Base-by-base conservation (phyloP, 2,888 invertebrate species). In the Acleris laterana region DNA sequence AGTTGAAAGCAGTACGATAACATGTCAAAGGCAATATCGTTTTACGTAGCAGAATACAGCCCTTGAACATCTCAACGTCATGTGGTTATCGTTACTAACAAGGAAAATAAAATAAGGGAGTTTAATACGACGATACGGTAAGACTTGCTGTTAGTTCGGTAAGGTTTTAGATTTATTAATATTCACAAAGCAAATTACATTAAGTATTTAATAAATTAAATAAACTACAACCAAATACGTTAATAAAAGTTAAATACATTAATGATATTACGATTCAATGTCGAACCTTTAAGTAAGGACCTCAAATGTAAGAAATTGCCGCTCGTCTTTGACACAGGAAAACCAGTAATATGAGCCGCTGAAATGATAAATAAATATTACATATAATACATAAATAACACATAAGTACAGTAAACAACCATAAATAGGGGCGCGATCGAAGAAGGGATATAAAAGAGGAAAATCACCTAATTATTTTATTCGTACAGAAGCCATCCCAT, bases 221-320 rank as follows among this genome's bases (percentile, higher is more conserved):
- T 38, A 38, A 38, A 53, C 32, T 13, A 17, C 53, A 42, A 20
- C n/a, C 42, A 20, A 20, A 19, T 13, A 38, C 19, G 55, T 57
- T 46, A 25, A 60, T 17, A 4, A 2, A 16, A 7, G 49, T 50
- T 62, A 49, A 16, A 28, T 38, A n/a, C 17, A 52, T 28, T 28
- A 16, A 46, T 28, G 5, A 46, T 22, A 13, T 44, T 49, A 13
- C 51, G 60, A 65, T 28, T 46, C 62, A 50, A 49, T 63, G 57
- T 75, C 88, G 80, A 88, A 93, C 93, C 93, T 93, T 92, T 91
- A 64, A 93, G 83, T 19, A 93, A 85, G 48, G 89, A 84, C 75
- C 93, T 82, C 83, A 93, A 85, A 76, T 93, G 89, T 72, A 93
- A 87, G 63, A 93, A 84, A 62, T 82, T 87, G 4, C 86, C 87